Base-by-base conservation (phyloP, 2,888 invertebrate species). In the Elysia crispata region DNA sequence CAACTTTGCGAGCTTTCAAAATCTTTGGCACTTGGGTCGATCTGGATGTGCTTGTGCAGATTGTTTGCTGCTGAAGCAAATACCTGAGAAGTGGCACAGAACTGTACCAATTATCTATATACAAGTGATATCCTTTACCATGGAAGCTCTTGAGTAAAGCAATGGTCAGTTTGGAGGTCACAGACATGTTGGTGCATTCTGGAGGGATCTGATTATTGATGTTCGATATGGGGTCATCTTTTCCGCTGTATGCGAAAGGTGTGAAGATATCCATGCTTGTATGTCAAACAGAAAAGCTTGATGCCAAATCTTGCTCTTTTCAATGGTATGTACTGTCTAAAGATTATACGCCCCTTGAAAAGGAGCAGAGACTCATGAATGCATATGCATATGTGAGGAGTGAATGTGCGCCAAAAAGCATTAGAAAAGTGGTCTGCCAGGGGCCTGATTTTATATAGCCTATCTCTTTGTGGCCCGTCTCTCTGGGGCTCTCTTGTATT, bases 371-470 rank as follows among this genome's bases (percentile, higher is more conserved):
- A 41, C 30, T 78, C 64, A 31, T 73, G 73, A 13, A 79, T 50
- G 28, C 73, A 72, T 1, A 79, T 60, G 25, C 15, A n/a, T 54
- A 13, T 28, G 64, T 6, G 50, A 30, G 60, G 73, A 66, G 31
- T 73, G 41, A 28, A 64, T 49, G 33, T 28, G 23, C 31, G 57
- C 23, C 31, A 73, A 50, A 79, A 84, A 23, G 69, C 77, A 15
- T 77, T 50, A 28, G 49, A 30, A 20, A 84, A 41, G n/a, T 54
- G 49, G 41, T 83, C 78, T 13, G 83, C 23, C 6, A 85, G 30
- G 28, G 81, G 82, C 20, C 83, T 41, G 60, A 83, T 76, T 74
- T 83, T 85, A 77, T 73, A 82, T n/a, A n/a, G 69, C 28, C 70
- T 57, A 74, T 84, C 84, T 28, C 76, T 78, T 0, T 20, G 66